phyloP scores from a whole-genome alignment of 2,113 vertebrate genomes.

The Takifugu flavidus region DNA sequence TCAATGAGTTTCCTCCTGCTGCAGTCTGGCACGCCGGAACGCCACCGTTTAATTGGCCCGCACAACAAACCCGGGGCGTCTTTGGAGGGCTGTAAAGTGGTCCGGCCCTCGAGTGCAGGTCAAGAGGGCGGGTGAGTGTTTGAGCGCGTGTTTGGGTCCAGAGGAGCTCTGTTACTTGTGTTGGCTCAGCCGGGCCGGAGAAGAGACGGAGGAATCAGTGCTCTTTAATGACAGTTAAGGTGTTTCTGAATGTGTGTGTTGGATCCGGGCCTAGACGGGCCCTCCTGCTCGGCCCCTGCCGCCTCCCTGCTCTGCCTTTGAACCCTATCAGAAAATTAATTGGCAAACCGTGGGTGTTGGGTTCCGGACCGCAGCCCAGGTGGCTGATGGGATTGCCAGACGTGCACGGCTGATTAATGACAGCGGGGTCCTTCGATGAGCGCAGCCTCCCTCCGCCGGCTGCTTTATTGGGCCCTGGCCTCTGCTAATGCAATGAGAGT shows the following conservation, averaged over 20 bases:
- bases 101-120: slow-evolving; percentile 57
- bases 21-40: slow-evolving; percentile 27
- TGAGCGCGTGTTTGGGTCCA: slow-evolving; percentile 13
- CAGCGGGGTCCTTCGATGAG: slow-evolving; percentile 62
- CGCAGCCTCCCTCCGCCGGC: slow-evolving; percentile 4
- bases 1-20: slow-evolving; percentile 72
- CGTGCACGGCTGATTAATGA: slow-evolving; percentile 67
- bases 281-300: slow-evolving; percentile 22
- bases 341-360: slow-evolving; percentile 60
- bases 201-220: not conserved
- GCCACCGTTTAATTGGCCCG: slow-evolving; percentile 60
- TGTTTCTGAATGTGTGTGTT: slow-evolving; percentile 10
- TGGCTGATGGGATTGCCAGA: slow-evolving; percentile 79
- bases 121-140: slow-evolving; percentile 39
- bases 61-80: slow-evolving; percentile 25
- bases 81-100: slow-evolving; percentile 59
- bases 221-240: not conserved
- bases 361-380: slow-evolving; percentile 61
- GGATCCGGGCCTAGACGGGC: slow-evolving; percentile 19
- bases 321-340: slow-evolving; percentile 69
- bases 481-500: slow-evolving; percentile 63
- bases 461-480: slow-evolving; percentile 38
- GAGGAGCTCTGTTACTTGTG: slow-evolving; percentile 23
- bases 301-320: slow-evolving; percentile 51
- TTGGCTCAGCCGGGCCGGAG: not conserved